These are phyloP conservation scores for Hoplias malabaricus DNA, from an alignment of 2,113 vertebrate genomes.

Conservation along the genomic window DNA sequence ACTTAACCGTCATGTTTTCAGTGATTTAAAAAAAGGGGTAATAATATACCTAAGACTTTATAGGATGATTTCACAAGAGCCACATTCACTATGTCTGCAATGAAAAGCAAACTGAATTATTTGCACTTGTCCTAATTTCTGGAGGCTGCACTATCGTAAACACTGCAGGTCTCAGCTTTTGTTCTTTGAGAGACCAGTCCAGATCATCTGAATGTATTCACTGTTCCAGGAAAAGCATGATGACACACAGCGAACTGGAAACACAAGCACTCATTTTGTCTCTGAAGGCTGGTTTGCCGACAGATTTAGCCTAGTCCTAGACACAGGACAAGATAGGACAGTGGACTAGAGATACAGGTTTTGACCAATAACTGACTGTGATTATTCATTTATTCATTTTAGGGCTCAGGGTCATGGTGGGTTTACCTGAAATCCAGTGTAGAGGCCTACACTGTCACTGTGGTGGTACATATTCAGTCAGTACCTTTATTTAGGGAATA, in stretches of 20 bases:
- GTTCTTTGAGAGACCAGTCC: neutral
- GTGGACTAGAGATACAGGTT: too few species aligned
- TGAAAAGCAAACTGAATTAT: neutral
- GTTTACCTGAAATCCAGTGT: too few species aligned
- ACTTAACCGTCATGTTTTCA: neutral
- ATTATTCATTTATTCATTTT: neutral
- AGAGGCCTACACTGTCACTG: too few species aligned
- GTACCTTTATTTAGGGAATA: too few species aligned
- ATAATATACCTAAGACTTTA: neutral
- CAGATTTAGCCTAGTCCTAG: neutral
- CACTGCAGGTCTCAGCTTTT: neutral
- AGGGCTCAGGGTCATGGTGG: too few species aligned
- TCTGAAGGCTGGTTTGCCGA: neutral
- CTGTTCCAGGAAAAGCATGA: constrained; percentile 6
- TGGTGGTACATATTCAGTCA: too few species aligned
- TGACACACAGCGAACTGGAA: neutral
- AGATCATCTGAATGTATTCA: neutral
- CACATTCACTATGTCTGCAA: neutral
- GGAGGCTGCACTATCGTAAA: neutral
- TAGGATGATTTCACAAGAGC: neutral
- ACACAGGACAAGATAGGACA: neutral
- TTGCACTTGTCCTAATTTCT: neutral
- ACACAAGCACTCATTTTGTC: constrained; percentile 1
- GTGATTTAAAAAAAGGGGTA: neutral
- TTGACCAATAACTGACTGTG: too few species aligned